A percentile compares a stretch with the other conserved stretches of the same genome.
These are phyloP conservation scores for Andrena bucephala DNA, from an alignment of 2,888 invertebrate genomes.

Conservation along the genomic window DNA sequence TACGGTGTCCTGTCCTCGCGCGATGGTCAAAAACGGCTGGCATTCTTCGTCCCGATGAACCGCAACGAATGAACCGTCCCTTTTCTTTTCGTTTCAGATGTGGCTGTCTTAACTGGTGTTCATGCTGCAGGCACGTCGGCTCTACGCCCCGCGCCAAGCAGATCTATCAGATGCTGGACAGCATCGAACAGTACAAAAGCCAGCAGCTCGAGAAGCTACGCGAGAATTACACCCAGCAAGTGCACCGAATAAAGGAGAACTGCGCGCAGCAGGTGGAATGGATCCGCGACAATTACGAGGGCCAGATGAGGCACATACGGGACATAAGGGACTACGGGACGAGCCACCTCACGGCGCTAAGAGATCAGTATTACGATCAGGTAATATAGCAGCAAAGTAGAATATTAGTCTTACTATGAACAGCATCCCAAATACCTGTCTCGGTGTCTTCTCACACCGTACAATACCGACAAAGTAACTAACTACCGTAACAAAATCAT, in stretches of 20 bases:
- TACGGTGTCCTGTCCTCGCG: background rate
- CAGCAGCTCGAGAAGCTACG: slow-evolving; percentile 94
- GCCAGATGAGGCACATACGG: slow-evolving; percentile 93
- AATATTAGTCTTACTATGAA: background rate
- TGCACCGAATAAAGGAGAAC: slow-evolving; percentile 96
- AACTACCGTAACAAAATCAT: background rate
- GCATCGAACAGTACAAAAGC: slow-evolving; percentile 95
- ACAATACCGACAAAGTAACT: background rate
- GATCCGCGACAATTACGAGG: slow-evolving; percentile 96
- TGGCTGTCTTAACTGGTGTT: slow-evolving; percentile 90
- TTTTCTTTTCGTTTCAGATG: slow-evolving; percentile 87
- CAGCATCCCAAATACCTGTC: background rate
- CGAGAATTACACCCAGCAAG: slow-evolving; percentile 97
- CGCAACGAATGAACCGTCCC: slow-evolving; percentile 18
- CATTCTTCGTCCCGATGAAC: background rate
- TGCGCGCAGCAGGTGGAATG: slow-evolving; percentile 97
- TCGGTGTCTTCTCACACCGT: background rate
- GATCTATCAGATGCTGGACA: slow-evolving; percentile 95
- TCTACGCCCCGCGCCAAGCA: slow-evolving; percentile 93
- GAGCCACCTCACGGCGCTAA: slow-evolving; percentile 92
- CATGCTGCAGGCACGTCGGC: slow-evolving; percentile 90
- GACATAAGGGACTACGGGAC: slow-evolving; percentile 97
- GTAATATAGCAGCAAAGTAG: slow-evolving; percentile 84
- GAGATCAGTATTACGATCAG: slow-evolving; percentile 97
- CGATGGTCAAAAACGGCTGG: background rate